Evolutionary conservation across 2,797 vertebrate genomes (phyloP).

Genomic region (Dipus sagitta): DNA sequence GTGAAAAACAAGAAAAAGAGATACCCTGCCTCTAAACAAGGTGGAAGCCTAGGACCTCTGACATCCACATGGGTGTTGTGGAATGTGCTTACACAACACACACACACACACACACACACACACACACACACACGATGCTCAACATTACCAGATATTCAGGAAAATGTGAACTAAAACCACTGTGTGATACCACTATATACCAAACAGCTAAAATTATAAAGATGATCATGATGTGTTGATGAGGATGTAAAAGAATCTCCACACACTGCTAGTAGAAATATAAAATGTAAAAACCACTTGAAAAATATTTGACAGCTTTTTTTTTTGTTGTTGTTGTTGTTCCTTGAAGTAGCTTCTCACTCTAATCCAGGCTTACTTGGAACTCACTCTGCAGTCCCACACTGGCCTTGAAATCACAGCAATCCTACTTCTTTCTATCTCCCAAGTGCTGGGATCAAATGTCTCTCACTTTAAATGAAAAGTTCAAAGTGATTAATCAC

Average conservation of each 20-base stretch:
- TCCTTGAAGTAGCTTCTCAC: too few species aligned
- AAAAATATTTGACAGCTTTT: neutral
- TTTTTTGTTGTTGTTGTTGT: too few species aligned
- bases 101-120: neutral
- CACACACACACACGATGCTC: neutral
- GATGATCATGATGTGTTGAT: neutral
- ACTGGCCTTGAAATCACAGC: too few species aligned
- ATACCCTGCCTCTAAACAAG: too few species aligned
- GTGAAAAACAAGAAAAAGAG: too few species aligned
- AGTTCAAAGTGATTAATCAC: neutral
- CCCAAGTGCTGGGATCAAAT: too few species aligned
- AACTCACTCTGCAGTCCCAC: too few species aligned
- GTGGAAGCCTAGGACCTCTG: too few species aligned
- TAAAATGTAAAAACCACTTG: neutral
- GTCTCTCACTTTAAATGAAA: neutral
- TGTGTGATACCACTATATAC: neutral
- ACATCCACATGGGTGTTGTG: too few species aligned
- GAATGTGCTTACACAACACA: too few species aligned
- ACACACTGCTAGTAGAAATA: neutral
- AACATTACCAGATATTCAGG: neutral
- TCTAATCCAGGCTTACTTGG: too few species aligned
- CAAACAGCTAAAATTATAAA: neutral
- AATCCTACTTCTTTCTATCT: too few species aligned
- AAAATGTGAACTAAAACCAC: constrained; percentile 6
- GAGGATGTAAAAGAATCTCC: neutral